These are phyloP conservation scores for Pterocles gutturalis DNA, from an alignment of 2,113 vertebrate genomes.

Conservation along the genomic window DNA sequence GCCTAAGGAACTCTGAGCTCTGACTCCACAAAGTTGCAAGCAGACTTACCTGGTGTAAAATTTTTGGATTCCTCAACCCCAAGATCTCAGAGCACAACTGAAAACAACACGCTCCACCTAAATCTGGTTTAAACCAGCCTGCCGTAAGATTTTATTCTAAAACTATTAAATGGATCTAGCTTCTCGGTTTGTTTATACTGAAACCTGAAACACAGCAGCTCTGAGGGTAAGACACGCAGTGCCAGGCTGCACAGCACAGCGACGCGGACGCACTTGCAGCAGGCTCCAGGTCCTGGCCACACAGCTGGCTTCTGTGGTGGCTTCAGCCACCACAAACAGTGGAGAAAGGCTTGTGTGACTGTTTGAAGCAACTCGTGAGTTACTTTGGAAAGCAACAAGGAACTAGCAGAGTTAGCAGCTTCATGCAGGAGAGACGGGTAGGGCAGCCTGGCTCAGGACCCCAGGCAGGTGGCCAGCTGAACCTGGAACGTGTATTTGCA, in stretches of 20 bases:
- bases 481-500: background rate
- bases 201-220: background rate
- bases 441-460: background rate
- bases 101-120: background rate
- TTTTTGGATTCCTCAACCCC: background rate
- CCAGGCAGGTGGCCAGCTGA: background rate
- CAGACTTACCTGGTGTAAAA: background rate
- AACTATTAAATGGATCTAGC: background rate
- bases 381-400: background rate
- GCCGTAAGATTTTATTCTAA: background rate
- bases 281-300: background rate
- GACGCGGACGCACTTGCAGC: background rate
- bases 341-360: background rate
- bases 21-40: background rate
- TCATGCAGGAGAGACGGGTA: background rate
- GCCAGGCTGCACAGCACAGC: background rate
- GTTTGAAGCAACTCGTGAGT: accelerated
- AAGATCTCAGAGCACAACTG: background rate
- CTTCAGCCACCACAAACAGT: too few species aligned
- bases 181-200: background rate
- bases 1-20: background rate
- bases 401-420: background rate
- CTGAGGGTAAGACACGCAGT: background rate
- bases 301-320: too few species aligned
- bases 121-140: background rate